These are phyloP conservation scores for Corydoras maculifer DNA, from an alignment of 2,113 vertebrate species.

Conservation along the genomic window DNA sequence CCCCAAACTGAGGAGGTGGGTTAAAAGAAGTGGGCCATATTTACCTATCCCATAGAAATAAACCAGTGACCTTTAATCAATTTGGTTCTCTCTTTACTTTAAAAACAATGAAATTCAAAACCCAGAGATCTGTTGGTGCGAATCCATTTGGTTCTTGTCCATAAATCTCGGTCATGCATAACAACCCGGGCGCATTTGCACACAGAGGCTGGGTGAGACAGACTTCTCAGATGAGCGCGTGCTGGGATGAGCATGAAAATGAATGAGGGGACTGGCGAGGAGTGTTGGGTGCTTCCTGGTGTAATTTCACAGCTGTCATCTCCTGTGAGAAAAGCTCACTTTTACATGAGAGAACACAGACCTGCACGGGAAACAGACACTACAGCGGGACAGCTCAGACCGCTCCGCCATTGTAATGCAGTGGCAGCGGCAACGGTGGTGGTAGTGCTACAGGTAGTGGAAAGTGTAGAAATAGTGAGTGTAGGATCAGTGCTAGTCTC, in stretches of 20 bases:
- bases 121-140: slow-evolving; percentile 20
- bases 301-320: slow-evolving; percentile 74
- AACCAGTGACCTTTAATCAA: no score
- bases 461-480: no score
- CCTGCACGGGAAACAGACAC: slow-evolving; percentile 26
- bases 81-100: background rate
- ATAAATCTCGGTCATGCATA: slow-evolving; percentile 15
- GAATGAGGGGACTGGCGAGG: slow-evolving; percentile 63
- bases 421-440: no score
- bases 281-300: slow-evolving; percentile 59
- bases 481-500: no score
- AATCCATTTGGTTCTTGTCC: slow-evolving; percentile 25
- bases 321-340: slow-evolving; percentile 66
- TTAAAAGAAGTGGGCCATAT: no score
- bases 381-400: slow-evolving; percentile 1
- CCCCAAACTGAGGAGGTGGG: no score
- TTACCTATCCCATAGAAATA: no score
- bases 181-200: slow-evolving; percentile 10
- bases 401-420: background rate
- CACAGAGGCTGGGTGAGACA: slow-evolving; percentile 4
- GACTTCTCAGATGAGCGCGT: slow-evolving; percentile 17
- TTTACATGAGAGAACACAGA: slow-evolving; percentile 59
- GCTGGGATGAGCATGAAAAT: slow-evolving; percentile 50
- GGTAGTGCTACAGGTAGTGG: no score
- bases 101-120: slow-evolving; percentile 15